A percentile compares a stretch with the other conserved stretches of the same genome.
phyloP scores from a whole-genome alignment of 1,140 invertebrate genomes.

The Eriosoma lanigerum region DNA sequence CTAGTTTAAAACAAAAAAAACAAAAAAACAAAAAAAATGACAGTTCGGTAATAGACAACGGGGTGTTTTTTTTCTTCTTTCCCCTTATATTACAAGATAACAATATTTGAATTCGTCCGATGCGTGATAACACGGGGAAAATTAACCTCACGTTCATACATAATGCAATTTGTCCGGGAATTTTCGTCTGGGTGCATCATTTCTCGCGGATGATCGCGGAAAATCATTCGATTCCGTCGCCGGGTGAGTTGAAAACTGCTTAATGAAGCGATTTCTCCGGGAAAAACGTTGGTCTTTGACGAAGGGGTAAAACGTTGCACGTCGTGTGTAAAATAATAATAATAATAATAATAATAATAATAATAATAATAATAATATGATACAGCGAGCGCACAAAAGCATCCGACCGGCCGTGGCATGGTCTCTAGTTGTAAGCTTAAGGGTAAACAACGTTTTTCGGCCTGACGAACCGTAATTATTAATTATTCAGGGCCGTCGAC shows the following conservation, averaged over 20 bases:
- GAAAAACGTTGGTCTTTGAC: not conserved
- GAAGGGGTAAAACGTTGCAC: not conserved
- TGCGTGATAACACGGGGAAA: too few species aligned
- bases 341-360: conserved; percentile 10
- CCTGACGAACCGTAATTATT: conserved; percentile 50
- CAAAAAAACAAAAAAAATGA: too few species aligned
- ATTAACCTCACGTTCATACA: too few species aligned
- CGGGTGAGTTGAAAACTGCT: not conserved
- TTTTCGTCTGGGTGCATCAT: too few species aligned
- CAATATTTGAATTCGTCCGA: too few species aligned
- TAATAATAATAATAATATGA: not conserved
- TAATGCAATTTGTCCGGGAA: too few species aligned
- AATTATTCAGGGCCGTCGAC: conserved; percentile 50
- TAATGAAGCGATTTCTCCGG: not conserved
- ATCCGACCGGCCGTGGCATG: not conserved
- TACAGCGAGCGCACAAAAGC: not conserved
- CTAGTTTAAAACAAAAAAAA: too few species aligned
- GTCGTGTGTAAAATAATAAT: not conserved
- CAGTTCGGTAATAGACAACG: too few species aligned
- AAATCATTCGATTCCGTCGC: too few species aligned
- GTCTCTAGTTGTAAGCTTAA: conserved; percentile 33
- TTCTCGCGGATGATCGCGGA: too few species aligned
- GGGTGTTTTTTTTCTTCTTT: too few species aligned
- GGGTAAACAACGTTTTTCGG: conserved; percentile 50
- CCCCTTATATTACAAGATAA: too few species aligned